phyloP scores from a whole-genome alignment of 1,140 invertebrate species.

The Polypedilum pembai region DNA sequence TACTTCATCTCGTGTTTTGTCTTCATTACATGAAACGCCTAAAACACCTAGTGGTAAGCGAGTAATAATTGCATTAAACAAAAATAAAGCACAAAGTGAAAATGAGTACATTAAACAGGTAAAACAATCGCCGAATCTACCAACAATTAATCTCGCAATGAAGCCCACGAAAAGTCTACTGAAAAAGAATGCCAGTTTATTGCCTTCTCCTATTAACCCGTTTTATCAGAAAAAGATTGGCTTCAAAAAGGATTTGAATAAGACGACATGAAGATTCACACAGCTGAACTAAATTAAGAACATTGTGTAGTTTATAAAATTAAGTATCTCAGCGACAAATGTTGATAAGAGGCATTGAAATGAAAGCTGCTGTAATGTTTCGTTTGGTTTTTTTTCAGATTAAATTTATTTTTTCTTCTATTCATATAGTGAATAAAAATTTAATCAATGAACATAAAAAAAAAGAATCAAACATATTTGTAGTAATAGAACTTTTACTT shows the following conservation, averaged over 20 bases:
- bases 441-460: too few species aligned
- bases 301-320: too few species aligned
- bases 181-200: constrained; percentile 49
- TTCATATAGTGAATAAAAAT: too few species aligned
- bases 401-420: too few species aligned
- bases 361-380: too few species aligned
- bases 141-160: constrained; percentile 56
- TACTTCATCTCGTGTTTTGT: too few species aligned
- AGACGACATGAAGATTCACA: constrained; percentile 37
- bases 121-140: constrained; percentile 59
- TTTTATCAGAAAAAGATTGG: constrained; percentile 55
- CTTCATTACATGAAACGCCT: not conserved
- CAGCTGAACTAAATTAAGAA: too few species aligned
- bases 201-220: constrained; percentile 66
- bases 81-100: constrained; percentile 57
- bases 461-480: too few species aligned
- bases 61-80: constrained; percentile 58
- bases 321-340: too few species aligned
- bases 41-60: constrained; percentile 40
- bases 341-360: too few species aligned
- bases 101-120: constrained; percentile 63
- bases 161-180: constrained; percentile 59
- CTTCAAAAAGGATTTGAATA: constrained; percentile 36
- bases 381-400: too few species aligned
- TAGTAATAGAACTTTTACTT: too few species aligned